Percentiles rank a stretch among this genome's conserved stretches.
Evolutionary conservation across 2,113 vertebrate species (phyloP).

Genomic region (Pogona vitticeps): DNA sequence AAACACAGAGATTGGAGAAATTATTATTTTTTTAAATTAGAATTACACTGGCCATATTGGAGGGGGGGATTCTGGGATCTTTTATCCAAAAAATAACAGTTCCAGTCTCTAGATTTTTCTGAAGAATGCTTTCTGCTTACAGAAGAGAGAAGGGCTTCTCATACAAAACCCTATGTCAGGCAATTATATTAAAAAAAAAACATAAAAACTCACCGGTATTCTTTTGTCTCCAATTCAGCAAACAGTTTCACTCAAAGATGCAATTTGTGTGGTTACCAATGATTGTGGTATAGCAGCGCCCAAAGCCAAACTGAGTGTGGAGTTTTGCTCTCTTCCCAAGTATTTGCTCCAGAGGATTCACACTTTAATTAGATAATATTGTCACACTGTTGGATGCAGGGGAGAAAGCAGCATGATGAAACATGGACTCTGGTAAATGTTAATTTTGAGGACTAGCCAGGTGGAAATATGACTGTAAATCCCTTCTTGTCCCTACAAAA

Average conservation of each 20-base stretch:
- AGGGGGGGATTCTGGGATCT: too few relatives aligned
- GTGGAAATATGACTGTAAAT: background rate
- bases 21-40: too few relatives aligned
- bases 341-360: slow-evolving; percentile 3
- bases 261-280: background rate
- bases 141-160: background rate
- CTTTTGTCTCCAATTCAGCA: background rate
- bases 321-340: background rate
- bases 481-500: too few relatives aligned
- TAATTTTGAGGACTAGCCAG: background rate
- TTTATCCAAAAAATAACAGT: too few relatives aligned
- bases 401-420: background rate
- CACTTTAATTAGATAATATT: slow-evolving; percentile 2
- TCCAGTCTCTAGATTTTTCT: background rate
- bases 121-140: slow-evolving; percentile 5
- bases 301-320: background rate
- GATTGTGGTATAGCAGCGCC: background rate
- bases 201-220: background rate
- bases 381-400: background rate
- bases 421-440: background rate
- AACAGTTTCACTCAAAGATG: background rate
- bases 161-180: background rate
- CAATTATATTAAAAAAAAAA: background rate
- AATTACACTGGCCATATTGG: too few relatives aligned
- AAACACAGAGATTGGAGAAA: too few relatives aligned